These are phyloP conservation scores for Oconnorella tubifera DNA, from an alignment of 2,888 invertebrate species.

Conservation along the genomic window DNA sequence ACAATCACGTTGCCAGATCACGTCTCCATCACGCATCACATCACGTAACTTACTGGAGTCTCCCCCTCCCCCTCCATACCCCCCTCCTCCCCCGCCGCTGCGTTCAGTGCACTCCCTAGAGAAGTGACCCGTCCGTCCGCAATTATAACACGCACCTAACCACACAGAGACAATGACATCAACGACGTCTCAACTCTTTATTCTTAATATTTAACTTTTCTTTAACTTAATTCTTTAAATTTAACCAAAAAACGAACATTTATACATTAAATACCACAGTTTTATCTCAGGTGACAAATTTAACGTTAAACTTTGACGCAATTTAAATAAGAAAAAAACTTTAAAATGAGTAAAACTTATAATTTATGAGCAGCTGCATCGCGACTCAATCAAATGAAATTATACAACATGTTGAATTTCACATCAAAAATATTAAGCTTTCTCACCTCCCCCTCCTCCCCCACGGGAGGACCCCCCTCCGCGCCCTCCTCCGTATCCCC, in stretches of 20 bases:
- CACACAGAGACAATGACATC: too few species aligned
- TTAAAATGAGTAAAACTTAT: too few species aligned
- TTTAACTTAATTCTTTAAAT: too few species aligned
- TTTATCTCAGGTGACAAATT: too few species aligned
- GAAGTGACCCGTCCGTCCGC: slow-evolving; percentile 88
- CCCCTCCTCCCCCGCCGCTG: background rate
- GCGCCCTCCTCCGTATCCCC: slow-evolving; percentile 12
- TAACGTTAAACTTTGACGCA: too few species aligned
- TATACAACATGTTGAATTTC: background rate
- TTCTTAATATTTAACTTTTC: too few species aligned
- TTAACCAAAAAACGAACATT: too few species aligned
- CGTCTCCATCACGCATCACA: too few species aligned
- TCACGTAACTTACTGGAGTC: too few species aligned
- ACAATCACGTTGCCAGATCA: slow-evolving; percentile 5
- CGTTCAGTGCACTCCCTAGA: slow-evolving; percentile 71
- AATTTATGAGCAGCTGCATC: background rate
- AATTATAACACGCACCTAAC: slow-evolving; percentile 85
- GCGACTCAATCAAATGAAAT: background rate
- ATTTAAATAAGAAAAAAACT: too few species aligned
- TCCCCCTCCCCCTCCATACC: slow-evolving; percentile 6
- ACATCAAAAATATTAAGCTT: background rate
- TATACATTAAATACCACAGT: too few species aligned
- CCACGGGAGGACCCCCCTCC: background rate
- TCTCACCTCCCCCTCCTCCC: slow-evolving; percentile 2
- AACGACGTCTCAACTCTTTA: too few species aligned